These are phyloP conservation scores for Drosophila engyochracea DNA, from an alignment of 2,888 invertebrate genomes.

Conservation along the genomic window DNA sequence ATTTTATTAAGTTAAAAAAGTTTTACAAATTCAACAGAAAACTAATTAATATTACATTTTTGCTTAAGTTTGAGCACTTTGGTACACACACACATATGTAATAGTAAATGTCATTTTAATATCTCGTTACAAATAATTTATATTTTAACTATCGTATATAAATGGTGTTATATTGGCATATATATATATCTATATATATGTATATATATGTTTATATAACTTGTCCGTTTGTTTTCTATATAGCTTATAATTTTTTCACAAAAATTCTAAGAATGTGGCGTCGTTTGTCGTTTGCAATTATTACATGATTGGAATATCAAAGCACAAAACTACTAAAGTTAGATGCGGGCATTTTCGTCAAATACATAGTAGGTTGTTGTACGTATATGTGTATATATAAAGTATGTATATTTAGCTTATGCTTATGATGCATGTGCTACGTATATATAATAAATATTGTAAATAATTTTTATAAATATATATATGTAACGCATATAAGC, in stretches of 20 bases:
- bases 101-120: slow-evolving; percentile 67
- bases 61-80: slow-evolving; percentile 79
- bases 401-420: slow-evolving; percentile 49
- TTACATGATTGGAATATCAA: slow-evolving; percentile 69
- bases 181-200: slow-evolving; percentile 6
- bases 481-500: slow-evolving; percentile 47
- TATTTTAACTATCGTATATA: slow-evolving; percentile 62
- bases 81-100: slow-evolving; percentile 67
- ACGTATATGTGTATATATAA: slow-evolving; percentile 24
- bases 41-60: slow-evolving; percentile 66
- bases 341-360: slow-evolving; percentile 47
- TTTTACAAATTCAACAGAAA: slow-evolving; percentile 75
- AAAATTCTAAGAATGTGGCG: slow-evolving; percentile 60
- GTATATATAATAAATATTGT: slow-evolving; percentile 59
- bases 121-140: slow-evolving; percentile 57
- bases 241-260: slow-evolving; percentile 50
- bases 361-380: slow-evolving; percentile 53
- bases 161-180: slow-evolving; percentile 55
- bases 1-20: slow-evolving; percentile 71
- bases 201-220: slow-evolving; percentile 52
- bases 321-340: slow-evolving; percentile 58
- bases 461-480: slow-evolving; percentile 52
- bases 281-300: slow-evolving; percentile 54
- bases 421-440: slow-evolving; percentile 46
- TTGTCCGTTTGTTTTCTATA: slow-evolving; percentile 56